Evolutionary conservation across 1,140 invertebrate genomes (phyloP).

Genomic region (Cotesia chilonis): DNA sequence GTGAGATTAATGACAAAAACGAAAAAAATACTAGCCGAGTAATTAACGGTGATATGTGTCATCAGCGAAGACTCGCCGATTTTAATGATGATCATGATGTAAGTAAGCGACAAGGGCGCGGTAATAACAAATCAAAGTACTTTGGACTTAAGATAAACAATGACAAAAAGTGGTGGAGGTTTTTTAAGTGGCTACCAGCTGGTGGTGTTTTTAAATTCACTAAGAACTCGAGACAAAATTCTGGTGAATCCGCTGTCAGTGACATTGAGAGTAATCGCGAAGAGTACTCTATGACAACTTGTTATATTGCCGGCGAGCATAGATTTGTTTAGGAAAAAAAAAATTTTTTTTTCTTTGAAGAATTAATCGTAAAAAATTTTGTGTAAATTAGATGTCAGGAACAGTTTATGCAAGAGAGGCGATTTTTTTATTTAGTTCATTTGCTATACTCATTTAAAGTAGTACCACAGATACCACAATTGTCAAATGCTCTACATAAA

Average conservation of each 20-base stretch:
- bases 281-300: conserved; percentile 55
- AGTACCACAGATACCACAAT: too few relatives aligned
- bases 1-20: too few relatives aligned
- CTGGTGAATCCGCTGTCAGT: conserved; percentile 36
- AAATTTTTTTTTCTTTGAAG: neutral
- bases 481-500: too few relatives aligned
- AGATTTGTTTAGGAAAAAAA: conserved; percentile 46
- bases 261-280: conserved; percentile 43
- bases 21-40: too few relatives aligned
- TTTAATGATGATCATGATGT: neutral
- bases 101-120: neutral
- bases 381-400: neutral
- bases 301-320: conserved; percentile 52
- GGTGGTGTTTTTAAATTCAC: conserved; percentile 45
- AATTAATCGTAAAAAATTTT: neutral
- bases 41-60: too few relatives aligned
- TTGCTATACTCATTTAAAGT: too few relatives aligned
- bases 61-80: too few relatives aligned
- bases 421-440: too few relatives aligned
- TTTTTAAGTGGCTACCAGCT: conserved; percentile 56
- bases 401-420: too few relatives aligned
- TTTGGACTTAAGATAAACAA: neutral
- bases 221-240: conserved; percentile 28
- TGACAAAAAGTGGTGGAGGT: conserved; percentile 56
- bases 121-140: conserved; percentile 8